Conservation (phyloP, 2,113 vertebrate genomes). For the Circaetus gallicus region DNA sequence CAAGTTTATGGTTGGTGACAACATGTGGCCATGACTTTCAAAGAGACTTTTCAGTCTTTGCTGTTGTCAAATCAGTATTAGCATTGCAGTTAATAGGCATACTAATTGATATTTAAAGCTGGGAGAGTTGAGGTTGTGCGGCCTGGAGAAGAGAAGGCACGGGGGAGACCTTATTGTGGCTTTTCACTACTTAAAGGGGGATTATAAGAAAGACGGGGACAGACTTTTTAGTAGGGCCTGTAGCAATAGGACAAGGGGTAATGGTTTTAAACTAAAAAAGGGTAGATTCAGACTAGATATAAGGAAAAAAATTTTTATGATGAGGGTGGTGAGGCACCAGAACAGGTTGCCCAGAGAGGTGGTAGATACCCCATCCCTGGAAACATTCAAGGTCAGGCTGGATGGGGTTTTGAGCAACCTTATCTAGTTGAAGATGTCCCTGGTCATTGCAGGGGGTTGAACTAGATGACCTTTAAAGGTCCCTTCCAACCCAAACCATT, state of each 20-base stretch:
- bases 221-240: background rate
- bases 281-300: background rate
- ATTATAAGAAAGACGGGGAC: background rate
- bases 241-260: background rate
- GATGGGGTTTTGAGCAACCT: background rate
- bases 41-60: background rate
- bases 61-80: background rate
- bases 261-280: background rate
- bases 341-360: background rate
- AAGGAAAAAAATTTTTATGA: background rate
- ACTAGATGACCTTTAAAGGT: background rate
- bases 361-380: background rate
- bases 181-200: background rate
- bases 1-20: background rate
- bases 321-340: no score
- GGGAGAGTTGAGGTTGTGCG: background rate
- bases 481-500: background rate
- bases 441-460: background rate
- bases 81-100: background rate
- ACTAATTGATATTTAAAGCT: background rate
- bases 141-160: background rate
- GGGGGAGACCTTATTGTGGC: background rate
- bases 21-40: background rate
- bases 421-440: background rate
- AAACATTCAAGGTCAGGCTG: background rate